Base-by-base conservation (phyloP, 1,140 invertebrate genomes). In the Aphaenogaster rudis region DNA sequence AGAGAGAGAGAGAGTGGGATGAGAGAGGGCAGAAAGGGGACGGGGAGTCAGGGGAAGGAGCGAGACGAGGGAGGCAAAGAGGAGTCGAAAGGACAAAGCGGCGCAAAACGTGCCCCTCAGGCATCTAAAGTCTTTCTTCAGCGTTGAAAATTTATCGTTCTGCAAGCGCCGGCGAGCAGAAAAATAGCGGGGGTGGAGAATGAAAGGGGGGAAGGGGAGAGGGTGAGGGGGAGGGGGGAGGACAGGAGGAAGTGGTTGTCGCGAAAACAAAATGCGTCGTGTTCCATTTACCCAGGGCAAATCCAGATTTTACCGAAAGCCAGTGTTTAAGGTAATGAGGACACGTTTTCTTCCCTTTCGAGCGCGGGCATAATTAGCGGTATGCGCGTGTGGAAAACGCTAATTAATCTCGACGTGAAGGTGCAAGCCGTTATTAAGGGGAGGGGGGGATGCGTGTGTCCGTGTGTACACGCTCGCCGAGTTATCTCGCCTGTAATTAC, bases 31-130 rank as follows among this genome's bases (percentile, higher is more conserved):
- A 86, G 59, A 66, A 42, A 59, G 61, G 39, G 67, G 8, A 28
- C 48, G 42, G 50, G 6, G 42, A 67, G 84, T 48, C 52, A 33
- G 6, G 45, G 45, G 67, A 86, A 87, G 85, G n/a, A 76, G 80
- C 69, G 36, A 69, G 86, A 79, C 59, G 76, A 82, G 88, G 86
- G 86, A 91, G 78, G 85, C 59, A 76, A 59, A 79, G 59, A 74
- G 67, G 59, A 90, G 85, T 85, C 87, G 79, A 91, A 91, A 85
- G 91, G 91, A 93, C 91, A 89, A 91, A 93, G 91, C 89, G 88
- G 86, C 87, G 88, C 86, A 86, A 88, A 92, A 93, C 90, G 85
- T 92, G 87, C 86, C 90, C 86, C 59, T 71, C 69, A 79, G 88
- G 81, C 79, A 74, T 91, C 86, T 72, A 61, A 86, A 74, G 59